Conservation (phyloP, 2,797 vertebrate species). For the Mormyrus hasselquistii region DNA sequence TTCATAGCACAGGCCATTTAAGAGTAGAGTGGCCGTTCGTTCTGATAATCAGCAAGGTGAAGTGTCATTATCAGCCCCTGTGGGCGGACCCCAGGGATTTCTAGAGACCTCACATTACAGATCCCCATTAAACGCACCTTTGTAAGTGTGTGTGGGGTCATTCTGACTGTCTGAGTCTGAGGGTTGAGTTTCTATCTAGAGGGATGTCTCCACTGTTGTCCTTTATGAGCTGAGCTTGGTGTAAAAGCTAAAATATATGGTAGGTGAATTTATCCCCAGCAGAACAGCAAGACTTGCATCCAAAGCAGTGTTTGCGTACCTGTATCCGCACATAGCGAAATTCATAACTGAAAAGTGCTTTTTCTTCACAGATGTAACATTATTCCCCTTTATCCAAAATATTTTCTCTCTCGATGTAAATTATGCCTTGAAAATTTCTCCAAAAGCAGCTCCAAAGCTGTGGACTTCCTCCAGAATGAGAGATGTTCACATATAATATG, state of each 20-base stretch:
- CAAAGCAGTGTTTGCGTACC: neutral
- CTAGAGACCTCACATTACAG: neutral
- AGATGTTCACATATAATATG: neutral
- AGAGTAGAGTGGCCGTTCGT: neutral
- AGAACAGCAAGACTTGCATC: neutral
- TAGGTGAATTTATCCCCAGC: neutral
- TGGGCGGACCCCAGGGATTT: neutral
- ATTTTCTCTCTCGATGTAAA: neutral
- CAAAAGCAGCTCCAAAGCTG: neutral
- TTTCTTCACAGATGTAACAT: neutral
- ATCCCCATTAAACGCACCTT: neutral
- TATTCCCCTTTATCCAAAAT: neutral
- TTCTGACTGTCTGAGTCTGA: neutral
- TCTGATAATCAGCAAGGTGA: conserved; percentile 8
- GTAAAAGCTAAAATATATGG: neutral
- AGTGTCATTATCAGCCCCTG: neutral
- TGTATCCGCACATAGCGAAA: neutral
- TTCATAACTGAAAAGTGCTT: neutral
- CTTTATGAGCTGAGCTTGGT: neutral
- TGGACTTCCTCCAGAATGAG: neutral
- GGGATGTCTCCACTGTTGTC: neutral
- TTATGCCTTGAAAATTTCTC: neutral
- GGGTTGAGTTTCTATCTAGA: neutral
- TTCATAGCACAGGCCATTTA: neutral
- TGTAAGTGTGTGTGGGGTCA: neutral